These are phyloP conservation scores for Aleiodes sp. DNA, from an alignment of 1,140 invertebrate genomes.

Conservation along the genomic window DNA sequence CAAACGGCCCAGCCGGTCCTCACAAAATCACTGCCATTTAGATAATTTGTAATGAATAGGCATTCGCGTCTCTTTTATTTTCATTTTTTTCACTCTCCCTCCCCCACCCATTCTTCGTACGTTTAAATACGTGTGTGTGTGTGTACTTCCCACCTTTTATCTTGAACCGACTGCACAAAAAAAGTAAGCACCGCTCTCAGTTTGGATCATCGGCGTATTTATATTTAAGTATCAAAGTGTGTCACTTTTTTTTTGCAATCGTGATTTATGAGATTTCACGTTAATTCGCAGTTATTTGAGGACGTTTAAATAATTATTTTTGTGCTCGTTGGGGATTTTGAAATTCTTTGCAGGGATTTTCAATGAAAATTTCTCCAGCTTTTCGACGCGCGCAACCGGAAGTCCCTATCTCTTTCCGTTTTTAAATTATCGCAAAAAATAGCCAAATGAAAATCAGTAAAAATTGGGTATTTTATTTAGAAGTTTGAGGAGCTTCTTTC, in stretches of 20 bases:
- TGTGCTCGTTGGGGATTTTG: too few species aligned
- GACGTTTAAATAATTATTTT: neutral
- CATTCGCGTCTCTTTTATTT: constrained; percentile 43
- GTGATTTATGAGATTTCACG: neutral
- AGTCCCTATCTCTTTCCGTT: too few species aligned
- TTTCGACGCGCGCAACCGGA: too few species aligned
- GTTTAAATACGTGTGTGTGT: too few species aligned
- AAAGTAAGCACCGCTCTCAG: constrained; percentile 22
- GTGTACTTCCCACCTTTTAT: constrained; percentile 30
- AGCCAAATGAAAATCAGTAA: too few species aligned
- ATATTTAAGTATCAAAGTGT: neutral
- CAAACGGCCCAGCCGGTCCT: constrained; percentile 63
- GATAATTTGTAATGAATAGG: constrained; percentile 69
- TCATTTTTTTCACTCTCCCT: constrained; percentile 36
- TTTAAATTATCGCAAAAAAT: too few species aligned
- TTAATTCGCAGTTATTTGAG: neutral
- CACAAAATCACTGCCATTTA: constrained; percentile 68
- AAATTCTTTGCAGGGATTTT: too few species aligned
- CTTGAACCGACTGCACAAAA: constrained; percentile 26
- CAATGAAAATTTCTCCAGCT: too few species aligned
- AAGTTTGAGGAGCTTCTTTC: too few species aligned
- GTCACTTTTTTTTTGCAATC: constrained; percentile 11
- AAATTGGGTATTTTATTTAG: too few species aligned
- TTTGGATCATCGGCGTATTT: constrained; percentile 1
- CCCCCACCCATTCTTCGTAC: too few species aligned